Conservation (phyloP, 2,888 invertebrate genomes). For the Exocentrus adspersus region DNA sequence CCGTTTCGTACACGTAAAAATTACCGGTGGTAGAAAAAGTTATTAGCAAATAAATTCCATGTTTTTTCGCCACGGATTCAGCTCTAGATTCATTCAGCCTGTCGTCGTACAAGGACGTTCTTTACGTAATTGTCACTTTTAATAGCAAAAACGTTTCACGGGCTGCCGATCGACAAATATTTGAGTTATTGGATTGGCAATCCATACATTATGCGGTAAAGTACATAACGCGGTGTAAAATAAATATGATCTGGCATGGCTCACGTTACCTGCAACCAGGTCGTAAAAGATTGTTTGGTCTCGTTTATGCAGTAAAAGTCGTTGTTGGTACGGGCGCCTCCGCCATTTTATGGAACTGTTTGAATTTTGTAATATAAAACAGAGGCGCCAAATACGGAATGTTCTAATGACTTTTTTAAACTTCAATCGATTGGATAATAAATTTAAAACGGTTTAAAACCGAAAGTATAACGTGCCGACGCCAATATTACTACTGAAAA, state of each 20-base stretch:
- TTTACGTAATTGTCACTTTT: constrained; percentile 2
- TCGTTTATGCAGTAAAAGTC: too few relatives aligned
- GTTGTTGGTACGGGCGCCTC: too few relatives aligned
- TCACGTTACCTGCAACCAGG: background rate
- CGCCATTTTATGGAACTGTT: too few relatives aligned
- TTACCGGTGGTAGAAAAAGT: background rate
- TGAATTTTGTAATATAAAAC: too few relatives aligned
- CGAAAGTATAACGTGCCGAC: too few relatives aligned
- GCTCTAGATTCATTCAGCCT: background rate
- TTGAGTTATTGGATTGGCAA: constrained; percentile 10
- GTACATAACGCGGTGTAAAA: background rate
- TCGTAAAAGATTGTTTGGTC: background rate
- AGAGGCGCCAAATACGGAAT: background rate
- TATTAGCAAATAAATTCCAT: background rate
- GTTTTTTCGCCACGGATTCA: background rate
- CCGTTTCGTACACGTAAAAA: background rate
- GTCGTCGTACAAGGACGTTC: constrained; percentile 3
- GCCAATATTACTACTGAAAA: too few relatives aligned
- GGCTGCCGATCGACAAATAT: constrained; percentile 1
- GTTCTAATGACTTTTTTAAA: too few relatives aligned
- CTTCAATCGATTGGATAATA: too few relatives aligned
- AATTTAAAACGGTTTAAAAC: too few relatives aligned
- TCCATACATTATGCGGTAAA: background rate
- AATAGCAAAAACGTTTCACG: background rate
- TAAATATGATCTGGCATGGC: background rate